These are phyloP conservation scores for Ceyx cyanopectus DNA, from an alignment of 2,113 vertebrate species.

Conservation along the genomic window DNA sequence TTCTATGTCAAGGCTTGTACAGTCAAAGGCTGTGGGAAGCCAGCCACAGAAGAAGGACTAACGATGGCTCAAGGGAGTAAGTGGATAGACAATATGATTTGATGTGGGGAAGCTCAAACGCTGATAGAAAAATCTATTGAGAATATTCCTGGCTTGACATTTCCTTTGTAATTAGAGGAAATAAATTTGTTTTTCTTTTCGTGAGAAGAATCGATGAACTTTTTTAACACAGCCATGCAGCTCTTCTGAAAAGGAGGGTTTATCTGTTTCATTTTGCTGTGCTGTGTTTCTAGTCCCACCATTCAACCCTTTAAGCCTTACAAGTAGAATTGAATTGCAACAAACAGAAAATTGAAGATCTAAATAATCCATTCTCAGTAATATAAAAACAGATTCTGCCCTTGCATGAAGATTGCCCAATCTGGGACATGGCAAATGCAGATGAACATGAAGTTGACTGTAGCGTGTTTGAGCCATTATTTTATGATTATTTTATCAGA, in stretches of 20 bases:
- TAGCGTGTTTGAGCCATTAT: background rate
- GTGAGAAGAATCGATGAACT: background rate
- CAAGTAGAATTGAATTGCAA: background rate
- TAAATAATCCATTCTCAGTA: background rate
- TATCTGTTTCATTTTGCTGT: background rate
- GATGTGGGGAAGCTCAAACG: background rate
- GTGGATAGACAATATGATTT: slow-evolving; percentile 29
- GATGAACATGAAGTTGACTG: background rate
- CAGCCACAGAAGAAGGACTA: slow-evolving; percentile 85
- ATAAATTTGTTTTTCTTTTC: slow-evolving; percentile 14
- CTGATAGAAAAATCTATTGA: background rate
- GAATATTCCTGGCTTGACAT: slow-evolving; percentile 8
- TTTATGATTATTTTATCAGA: background rate
- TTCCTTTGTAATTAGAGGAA: slow-evolving; percentile 23
- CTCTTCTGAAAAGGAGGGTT: background rate
- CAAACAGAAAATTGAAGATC: background rate
- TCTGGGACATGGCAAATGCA: background rate
- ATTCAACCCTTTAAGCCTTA: background rate
- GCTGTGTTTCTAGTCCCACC: background rate
- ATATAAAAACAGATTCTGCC: background rate
- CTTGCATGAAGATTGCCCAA: background rate
- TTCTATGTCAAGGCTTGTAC: slow-evolving; percentile 93
- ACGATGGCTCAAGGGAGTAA: slow-evolving; percentile 89
- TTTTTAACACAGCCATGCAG: background rate
- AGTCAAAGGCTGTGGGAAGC: slow-evolving; percentile 86